Percentiles rank a stretch among this genome's conserved stretches.
Evolutionary conservation across 2,888 invertebrate genomes (phyloP).

Genomic region (Platerodrilus igneus): DNA sequence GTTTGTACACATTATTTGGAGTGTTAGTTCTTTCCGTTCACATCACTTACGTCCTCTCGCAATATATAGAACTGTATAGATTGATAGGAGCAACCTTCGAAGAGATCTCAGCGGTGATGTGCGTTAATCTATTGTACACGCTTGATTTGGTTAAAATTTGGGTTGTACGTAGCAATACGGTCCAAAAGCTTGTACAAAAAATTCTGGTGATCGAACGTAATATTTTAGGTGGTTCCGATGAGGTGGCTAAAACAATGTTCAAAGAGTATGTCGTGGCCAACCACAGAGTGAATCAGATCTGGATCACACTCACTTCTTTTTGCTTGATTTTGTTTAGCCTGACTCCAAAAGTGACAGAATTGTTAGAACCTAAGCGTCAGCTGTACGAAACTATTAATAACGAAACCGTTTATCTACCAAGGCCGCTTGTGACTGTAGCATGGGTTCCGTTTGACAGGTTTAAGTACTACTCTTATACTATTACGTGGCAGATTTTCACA

Average conservation of each 20-base stretch:
- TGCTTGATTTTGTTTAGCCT: slow-evolving; percentile 1
- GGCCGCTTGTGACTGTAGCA: slow-evolving; percentile 11
- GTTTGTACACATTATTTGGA: not conserved
- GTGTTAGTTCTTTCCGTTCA: not conserved
- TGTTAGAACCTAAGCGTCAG: not conserved
- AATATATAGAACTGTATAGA: not conserved
- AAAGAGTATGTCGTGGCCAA: not conserved
- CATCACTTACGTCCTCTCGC: not conserved
- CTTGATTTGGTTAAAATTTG: slow-evolving; percentile 2
- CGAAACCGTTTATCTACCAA: not conserved
- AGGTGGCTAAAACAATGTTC: not conserved
- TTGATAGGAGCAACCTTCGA: slow-evolving; percentile 2
- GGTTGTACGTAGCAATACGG: not conserved
- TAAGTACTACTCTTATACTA: slow-evolving; percentile 21
- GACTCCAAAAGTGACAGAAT: slow-evolving; percentile 1
- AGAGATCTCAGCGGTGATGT: not conserved
- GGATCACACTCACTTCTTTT: not conserved
- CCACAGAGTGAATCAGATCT: not conserved
- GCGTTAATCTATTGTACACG: not conserved
- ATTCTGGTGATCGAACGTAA: slow-evolving; percentile 3
- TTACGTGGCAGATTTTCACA: slow-evolving; percentile 18
- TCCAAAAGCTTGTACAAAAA: not conserved
- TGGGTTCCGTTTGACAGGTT: slow-evolving; percentile 31
- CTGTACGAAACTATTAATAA: not conserved
- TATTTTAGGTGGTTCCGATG: not conserved